Percentiles rank a stretch among this genome's conserved stretches.
Evolutionary conservation across 1,140 invertebrate species (phyloP).

Genomic region (Portunus trituberculatus): DNA sequence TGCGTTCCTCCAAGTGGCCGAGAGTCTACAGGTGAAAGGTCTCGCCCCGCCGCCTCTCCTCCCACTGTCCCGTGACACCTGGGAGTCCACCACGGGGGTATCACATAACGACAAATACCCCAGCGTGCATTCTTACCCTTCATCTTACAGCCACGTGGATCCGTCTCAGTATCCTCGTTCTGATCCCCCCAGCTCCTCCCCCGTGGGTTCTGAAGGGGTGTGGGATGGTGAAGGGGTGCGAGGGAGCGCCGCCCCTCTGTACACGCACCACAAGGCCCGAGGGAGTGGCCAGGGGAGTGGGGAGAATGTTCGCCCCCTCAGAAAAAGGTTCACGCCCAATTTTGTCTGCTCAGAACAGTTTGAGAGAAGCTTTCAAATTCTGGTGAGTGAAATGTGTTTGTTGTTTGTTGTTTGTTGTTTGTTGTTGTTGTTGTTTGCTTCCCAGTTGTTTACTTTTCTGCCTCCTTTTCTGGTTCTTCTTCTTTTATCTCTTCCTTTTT

Average conservation of each 20-base stretch:
- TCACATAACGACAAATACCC: too few species aligned
- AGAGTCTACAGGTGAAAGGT: conserved; percentile 52
- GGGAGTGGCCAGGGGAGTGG: not conserved
- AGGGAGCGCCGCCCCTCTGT: not conserved
- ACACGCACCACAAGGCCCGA: not conserved
- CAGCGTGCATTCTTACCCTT: not conserved
- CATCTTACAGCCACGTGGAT: too few species aligned
- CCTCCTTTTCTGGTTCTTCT: not conserved
- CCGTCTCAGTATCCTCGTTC: not conserved
- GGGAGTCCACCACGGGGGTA: not conserved
- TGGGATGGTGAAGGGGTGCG: not conserved
- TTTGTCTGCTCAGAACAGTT: not conserved
- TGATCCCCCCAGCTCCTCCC: not conserved
- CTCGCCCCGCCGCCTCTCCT: not conserved
- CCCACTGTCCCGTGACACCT: not conserved
- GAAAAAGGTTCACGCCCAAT: not conserved
- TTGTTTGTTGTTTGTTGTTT: conserved; percentile 26
- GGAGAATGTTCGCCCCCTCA: not conserved
- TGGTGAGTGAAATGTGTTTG: conserved; percentile 33
- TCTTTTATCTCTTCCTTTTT: not conserved
- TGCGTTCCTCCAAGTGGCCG: conserved; percentile 44
- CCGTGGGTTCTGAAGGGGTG: not conserved
- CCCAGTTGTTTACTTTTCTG: not conserved
- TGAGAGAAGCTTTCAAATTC: conserved; percentile 51
- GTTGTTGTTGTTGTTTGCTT: not conserved